Percentiles rank a stretch among this genome's conserved stretches.
phyloP scores from a whole-genome alignment of 1,140 invertebrate species.

The Dreissena polymorpha region DNA sequence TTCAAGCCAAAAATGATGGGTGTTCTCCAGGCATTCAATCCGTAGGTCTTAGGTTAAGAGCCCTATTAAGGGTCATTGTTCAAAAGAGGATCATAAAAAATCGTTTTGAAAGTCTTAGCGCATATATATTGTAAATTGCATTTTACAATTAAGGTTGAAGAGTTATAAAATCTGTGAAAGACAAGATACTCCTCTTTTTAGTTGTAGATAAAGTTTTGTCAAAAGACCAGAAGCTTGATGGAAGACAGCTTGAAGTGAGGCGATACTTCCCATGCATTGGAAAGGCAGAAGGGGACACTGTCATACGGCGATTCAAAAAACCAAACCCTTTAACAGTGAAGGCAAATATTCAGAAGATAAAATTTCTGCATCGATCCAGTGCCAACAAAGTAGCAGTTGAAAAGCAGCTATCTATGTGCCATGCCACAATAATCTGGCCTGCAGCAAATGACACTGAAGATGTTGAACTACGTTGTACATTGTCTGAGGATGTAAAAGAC shows the following conservation, averaged over 20 bases:
- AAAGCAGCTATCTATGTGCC: slow-evolving; percentile 3
- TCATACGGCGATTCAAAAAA: background rate
- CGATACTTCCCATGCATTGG: slow-evolving; percentile 53
- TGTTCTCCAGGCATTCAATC: too few species aligned
- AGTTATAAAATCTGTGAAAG: too few species aligned
- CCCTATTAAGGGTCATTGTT: too few species aligned
- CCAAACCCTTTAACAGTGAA: slow-evolving; percentile 11
- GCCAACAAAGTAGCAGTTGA: slow-evolving; percentile 7
- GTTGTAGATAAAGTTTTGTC: slow-evolving; percentile 45
- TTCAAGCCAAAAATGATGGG: too few species aligned
- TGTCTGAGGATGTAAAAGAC: slow-evolving; percentile 18
- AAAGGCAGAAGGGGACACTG: slow-evolving; percentile 35
- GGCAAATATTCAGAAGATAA: slow-evolving; percentile 17
- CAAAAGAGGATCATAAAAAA: too few species aligned
- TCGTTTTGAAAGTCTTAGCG: too few species aligned
- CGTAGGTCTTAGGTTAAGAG: too few species aligned
- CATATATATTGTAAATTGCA: too few species aligned
- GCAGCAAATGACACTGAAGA: background rate
- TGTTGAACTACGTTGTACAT: slow-evolving; percentile 18
- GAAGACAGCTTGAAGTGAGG: slow-evolving; percentile 26
- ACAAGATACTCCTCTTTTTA: slow-evolving; percentile 34
- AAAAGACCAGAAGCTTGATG: slow-evolving; percentile 46
- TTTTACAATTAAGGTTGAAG: too few species aligned
- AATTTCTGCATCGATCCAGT: slow-evolving; percentile 30
- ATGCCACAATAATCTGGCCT: slow-evolving; percentile 14